These are phyloP conservation scores for Gymnothorax javanicus DNA, from an alignment of 2,797 vertebrate genomes.

Conservation along the genomic window DNA sequence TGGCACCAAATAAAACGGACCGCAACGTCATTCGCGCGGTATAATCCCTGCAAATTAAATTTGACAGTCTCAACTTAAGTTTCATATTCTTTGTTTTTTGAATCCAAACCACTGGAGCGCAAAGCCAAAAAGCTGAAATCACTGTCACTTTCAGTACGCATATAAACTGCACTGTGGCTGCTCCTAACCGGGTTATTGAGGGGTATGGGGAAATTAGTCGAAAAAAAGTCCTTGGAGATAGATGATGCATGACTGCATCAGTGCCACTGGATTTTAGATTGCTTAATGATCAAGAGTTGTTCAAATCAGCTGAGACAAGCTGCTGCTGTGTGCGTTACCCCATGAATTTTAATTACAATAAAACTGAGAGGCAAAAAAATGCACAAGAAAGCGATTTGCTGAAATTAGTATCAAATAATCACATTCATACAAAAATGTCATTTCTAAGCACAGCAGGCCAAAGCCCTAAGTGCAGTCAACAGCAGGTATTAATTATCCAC, in stretches of 20 bases:
- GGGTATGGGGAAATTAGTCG: not conserved
- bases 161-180: too few relatives aligned
- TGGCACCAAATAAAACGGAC: too few relatives aligned
- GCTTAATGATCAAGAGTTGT: constrained; percentile 7
- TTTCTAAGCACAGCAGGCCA: not conserved
- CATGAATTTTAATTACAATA: constrained; percentile 3
- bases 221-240: not conserved
- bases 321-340: not conserved
- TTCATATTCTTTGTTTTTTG: too few relatives aligned
- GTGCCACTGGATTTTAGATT: not conserved
- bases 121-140: too few relatives aligned
- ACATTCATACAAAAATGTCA: not conserved
- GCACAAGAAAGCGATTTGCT: not conserved
- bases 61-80: too few relatives aligned
- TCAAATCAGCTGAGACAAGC: not conserved
- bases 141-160: too few relatives aligned
- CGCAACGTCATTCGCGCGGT: too few relatives aligned
- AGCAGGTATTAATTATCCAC: constrained; percentile 2
- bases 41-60: too few relatives aligned
- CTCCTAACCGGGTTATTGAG: not conserved
- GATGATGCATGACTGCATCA: not conserved
- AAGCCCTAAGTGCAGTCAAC: not conserved
- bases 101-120: too few relatives aligned
- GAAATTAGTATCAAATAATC: not conserved
- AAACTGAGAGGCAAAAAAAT: not conserved